Conservation (phyloP, 2,113 vertebrate genomes). For the Elanoides forficatus region DNA sequence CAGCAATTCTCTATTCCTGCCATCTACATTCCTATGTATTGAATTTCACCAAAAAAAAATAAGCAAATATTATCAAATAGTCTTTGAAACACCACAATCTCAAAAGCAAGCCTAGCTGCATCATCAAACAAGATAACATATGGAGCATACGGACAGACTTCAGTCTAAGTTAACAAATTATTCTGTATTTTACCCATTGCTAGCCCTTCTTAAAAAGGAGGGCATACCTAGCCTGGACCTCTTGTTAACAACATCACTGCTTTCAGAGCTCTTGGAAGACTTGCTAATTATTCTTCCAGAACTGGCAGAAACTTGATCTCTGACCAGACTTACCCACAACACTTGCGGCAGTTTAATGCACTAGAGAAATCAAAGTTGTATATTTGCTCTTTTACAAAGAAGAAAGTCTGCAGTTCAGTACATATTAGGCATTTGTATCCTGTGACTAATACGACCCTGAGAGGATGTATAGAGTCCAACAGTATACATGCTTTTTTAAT, state of each 20-base stretch:
- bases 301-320: conserved; percentile 48
- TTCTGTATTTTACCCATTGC: background rate
- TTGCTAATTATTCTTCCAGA: conserved; percentile 24
- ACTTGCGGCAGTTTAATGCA: conserved; percentile 33
- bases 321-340: background rate
- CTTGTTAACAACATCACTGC: background rate
- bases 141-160: background rate
- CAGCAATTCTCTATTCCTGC: background rate
- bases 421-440: background rate
- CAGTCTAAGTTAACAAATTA: background rate
- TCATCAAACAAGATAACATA: background rate
- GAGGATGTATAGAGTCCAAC: background rate
- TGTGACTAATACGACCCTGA: background rate
- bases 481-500: background rate
- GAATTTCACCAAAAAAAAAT: background rate
- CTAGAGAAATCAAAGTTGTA: conserved; percentile 56
- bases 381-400: conserved; percentile 35
- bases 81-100: background rate
- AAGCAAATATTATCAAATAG: background rate
- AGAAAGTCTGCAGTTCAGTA: background rate
- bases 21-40: background rate
- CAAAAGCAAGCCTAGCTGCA: background rate
- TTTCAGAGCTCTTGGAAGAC: background rate
- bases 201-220: background rate
- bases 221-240: background rate